These are phyloP conservation scores for Myripristis jacobus DNA, from an alignment of 2,797 vertebrate genomes.

Conservation along the genomic window DNA sequence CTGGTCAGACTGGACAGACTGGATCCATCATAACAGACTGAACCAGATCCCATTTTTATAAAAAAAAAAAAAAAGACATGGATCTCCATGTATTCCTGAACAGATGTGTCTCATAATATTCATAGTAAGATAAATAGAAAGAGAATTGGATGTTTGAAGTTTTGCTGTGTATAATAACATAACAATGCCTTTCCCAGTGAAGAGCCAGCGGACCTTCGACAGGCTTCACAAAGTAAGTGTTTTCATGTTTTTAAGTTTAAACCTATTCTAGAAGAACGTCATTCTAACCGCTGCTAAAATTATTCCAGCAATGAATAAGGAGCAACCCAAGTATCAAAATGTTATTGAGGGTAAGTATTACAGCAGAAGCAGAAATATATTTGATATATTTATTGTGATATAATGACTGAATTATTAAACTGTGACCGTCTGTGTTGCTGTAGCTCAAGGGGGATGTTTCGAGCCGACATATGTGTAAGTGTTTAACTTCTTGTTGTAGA, in stretches of 20 bases:
- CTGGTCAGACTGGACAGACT: too few species aligned
- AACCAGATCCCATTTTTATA: too few species aligned
- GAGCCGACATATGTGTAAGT: slow-evolving; percentile 65
- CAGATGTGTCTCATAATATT: too few species aligned
- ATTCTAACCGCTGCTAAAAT: background rate
- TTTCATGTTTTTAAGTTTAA: background rate
- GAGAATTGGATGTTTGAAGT: too few species aligned
- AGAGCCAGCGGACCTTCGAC: background rate
- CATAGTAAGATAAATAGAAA: too few species aligned
- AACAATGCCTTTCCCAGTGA: background rate
- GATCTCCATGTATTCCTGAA: too few species aligned
- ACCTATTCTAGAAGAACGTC: background rate
- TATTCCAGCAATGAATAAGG: background rate
- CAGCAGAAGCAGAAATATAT: background rate
- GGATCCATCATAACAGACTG: too few species aligned
- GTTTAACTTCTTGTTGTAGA: background rate
- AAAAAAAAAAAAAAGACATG: too few species aligned
- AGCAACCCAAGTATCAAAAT: background rate
- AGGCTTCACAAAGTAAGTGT: background rate
- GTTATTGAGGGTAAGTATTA: background rate
- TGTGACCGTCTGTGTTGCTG: background rate
- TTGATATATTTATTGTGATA: background rate
- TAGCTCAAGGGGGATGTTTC: background rate
- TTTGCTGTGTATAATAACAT: background rate
- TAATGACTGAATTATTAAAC: background rate